Base-by-base conservation (phyloP, 2,797 vertebrate genomes). In the Poeciliopsis gracilis region DNA sequence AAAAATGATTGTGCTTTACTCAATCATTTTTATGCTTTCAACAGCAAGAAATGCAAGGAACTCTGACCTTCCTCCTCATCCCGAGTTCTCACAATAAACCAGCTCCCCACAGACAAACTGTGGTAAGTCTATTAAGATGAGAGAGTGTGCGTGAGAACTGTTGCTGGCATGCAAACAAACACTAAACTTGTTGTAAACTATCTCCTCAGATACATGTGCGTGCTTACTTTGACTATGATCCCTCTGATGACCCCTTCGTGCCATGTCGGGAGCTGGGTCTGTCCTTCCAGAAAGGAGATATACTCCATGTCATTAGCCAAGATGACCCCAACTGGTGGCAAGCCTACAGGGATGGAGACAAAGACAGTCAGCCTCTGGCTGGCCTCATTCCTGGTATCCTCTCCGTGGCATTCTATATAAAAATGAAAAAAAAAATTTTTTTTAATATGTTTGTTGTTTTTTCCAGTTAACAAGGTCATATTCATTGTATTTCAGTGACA, bases 251-350 rank as follows among this genome's bases (percentile, higher is more conserved):
- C 87, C 98, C 97, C 3, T 99, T 99, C 0, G 96, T 99, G 89
- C 98, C 98, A 4, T 99, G 98, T 92, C 95, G 98, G 88, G 98
- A 99, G 91, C 94, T 99, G 76, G 98, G 98, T 70, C 93, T 99
- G 0, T 99, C 97, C 85, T 99, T 99, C 93, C 98, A 98, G 91
- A 99, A 98, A 84, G 98, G 98, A 47, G 98, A 99, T 93, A 98
- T 99, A 89, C 97, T 99, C 66, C 98, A 99, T 72, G 96, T 99
- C 72, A 99, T 99, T 88, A 99, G 98, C 91, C 98, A 99, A 91
- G 98, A 98, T 69, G 98, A 99, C 93, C 97, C 98, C 84, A 99
- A 97, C 92, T 99, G 98, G 98, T 99, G 98, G 98, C 98, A 99
- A 91, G 98, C 98, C 77, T 99, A 99, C 94, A 95, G 98, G 93